Conservation (phyloP, 2,888 invertebrate species). For the Diarsia rubi region DNA sequence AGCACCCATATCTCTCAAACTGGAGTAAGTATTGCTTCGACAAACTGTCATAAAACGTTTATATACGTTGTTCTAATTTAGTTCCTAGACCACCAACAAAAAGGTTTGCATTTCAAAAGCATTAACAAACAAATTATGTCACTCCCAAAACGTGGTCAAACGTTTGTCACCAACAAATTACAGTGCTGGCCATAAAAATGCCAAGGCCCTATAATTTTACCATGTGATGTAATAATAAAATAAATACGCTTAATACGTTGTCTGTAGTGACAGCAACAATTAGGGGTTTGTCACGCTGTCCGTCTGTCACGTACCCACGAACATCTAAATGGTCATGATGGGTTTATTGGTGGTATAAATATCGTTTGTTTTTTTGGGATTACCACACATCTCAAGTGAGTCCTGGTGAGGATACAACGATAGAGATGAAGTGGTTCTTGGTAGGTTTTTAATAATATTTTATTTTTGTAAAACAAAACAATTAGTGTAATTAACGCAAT, state of each 20-base stretch:
- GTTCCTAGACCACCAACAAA: slow-evolving; percentile 14
- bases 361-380: slow-evolving; percentile 74
- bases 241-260: slow-evolving; percentile 80
- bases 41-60: background rate
- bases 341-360: slow-evolving; percentile 84
- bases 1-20: background rate
- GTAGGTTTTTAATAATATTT: slow-evolving; percentile 69
- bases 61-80: background rate
- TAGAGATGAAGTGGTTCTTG: slow-evolving; percentile 80
- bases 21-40: background rate
- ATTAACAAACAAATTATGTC: slow-evolving; percentile 50
- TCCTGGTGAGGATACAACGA: slow-evolving; percentile 73
- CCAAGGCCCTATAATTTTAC: slow-evolving; percentile 75
- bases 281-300: slow-evolving; percentile 85
- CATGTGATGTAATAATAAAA: slow-evolving; percentile 71
- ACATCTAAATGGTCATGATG: slow-evolving; percentile 76
- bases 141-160: slow-evolving; percentile 67
- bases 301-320: slow-evolving; percentile 80
- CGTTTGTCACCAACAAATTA: slow-evolving; percentile 71
- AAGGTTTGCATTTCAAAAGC: slow-evolving; percentile 47
- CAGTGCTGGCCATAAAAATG: slow-evolving; percentile 74
- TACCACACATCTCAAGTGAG: slow-evolving; percentile 78
- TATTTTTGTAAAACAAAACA: background rate
- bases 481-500: background rate
- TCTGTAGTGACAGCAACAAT: slow-evolving; percentile 82